Conservation (phyloP, 2,797 vertebrate species). For the Basileuterus tristriatus region DNA sequence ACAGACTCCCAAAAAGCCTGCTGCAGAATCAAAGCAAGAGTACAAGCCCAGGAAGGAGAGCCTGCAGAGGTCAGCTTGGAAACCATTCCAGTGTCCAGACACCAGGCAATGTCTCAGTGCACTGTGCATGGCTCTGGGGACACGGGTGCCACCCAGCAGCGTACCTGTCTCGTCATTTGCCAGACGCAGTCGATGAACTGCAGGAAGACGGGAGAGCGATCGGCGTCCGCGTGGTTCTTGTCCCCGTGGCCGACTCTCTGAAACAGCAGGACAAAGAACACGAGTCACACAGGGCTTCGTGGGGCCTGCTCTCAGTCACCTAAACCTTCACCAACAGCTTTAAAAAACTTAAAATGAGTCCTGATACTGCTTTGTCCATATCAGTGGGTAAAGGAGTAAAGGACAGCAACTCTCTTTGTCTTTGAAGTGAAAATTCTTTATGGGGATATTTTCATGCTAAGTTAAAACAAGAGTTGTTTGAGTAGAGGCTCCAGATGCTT, state of each 20-base stretch:
- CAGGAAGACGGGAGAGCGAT: constrained; percentile 95
- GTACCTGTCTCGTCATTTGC: constrained; percentile 97
- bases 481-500: constrained; percentile 34
- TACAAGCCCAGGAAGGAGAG: neutral
- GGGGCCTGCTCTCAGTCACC: neutral
- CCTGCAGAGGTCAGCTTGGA: neutral
- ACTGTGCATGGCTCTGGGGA: neutral
- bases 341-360: neutral
- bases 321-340: neutral
- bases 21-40: neutral
- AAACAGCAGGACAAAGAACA: neutral
- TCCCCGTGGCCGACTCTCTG: constrained; percentile 96
- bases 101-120: fast-evolving
- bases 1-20: neutral
- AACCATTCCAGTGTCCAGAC: neutral
- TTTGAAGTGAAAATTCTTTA: constrained; percentile 56
- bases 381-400: neutral
- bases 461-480: constrained; percentile 31
- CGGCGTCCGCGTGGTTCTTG: constrained; percentile 93
- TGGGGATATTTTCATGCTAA: constrained; percentile 20
- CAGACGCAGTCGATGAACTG: constrained; percentile 98
- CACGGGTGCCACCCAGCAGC: neutral
- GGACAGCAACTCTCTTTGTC: neutral
- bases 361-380: neutral
- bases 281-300: fast-evolving